Evolutionary conservation across 2,888 invertebrate species (phyloP).

Genomic region (Vanessa cardui): DNA sequence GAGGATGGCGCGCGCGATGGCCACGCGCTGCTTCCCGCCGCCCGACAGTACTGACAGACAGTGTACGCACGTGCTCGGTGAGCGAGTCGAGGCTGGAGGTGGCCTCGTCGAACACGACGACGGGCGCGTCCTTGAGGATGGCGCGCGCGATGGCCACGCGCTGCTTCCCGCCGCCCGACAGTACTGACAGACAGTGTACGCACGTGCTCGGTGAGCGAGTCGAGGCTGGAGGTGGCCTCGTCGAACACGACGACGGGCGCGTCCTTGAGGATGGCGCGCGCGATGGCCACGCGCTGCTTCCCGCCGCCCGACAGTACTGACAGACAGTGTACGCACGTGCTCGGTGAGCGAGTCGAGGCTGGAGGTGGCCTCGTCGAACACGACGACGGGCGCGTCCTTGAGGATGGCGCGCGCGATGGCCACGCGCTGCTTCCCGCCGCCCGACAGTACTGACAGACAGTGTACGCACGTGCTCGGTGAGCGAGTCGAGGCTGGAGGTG

Average conservation of each 20-base stretch:
- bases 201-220: too few species aligned
- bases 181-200: too few species aligned
- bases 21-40: slow-evolving; percentile 99
- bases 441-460: too few species aligned
- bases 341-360: too few species aligned
- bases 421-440: slow-evolving; percentile 99
- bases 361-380: slow-evolving; percentile 99
- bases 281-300: slow-evolving; percentile 99
- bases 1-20: slow-evolving; percentile 97
- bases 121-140: slow-evolving; percentile 95
- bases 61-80: too few species aligned
- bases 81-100: too few species aligned
- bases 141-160: slow-evolving; percentile 98
- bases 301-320: slow-evolving; percentile 99
- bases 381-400: slow-evolving; percentile 95
- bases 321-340: too few species aligned
- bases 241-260: slow-evolving; percentile 95
- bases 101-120: too few species aligned
- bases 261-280: slow-evolving; percentile 96
- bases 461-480: slow-evolving; percentile 94
- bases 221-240: too few species aligned
- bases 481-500: slow-evolving; percentile 97
- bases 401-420: slow-evolving; percentile 98
- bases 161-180: slow-evolving; percentile 99
- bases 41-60: too few species aligned